Base-by-base conservation (phyloP, 2,888 invertebrate species). In the Mimachlamys varia region DNA sequence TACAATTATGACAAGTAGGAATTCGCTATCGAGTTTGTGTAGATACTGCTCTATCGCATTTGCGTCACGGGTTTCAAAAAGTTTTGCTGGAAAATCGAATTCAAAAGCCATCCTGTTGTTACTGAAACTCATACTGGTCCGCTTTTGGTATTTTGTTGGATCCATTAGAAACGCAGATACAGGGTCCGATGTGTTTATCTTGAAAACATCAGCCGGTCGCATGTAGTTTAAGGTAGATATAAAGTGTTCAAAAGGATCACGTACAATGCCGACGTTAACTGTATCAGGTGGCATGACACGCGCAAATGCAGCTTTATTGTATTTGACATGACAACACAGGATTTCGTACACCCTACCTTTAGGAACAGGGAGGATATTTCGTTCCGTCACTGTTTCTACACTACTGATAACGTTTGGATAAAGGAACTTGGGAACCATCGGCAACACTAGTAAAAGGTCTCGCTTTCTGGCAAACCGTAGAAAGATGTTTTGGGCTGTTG, bases 401-500 rank as follows among this genome's bases (percentile, higher is more conserved):
- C 38, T 12, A 58, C 91, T 91, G n/a, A 91, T 91, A 7, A 91
- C 88, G 88, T 91, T 91, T 27, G 89, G 89, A 53, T 53, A 93
- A 88, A 92, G 91, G 49, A 92, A 92, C 50, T 92, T 91, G 7
- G 92, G 91, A 49, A 91, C 91, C 44, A 55, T 87, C 1, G 93
- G 92, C 17, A 94, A 92, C 13, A 93, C 92, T 50, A 94, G 93
- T 19, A 91, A 92, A 27, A 93, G 76, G 89, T 93, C 91, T 44
- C 94, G 91, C 19, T 91, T 89, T 15, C 62, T 62, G n/a, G 93
- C 94, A 90, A 93, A 94, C 37, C 93, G 88, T 53, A 93, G 91
- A 87, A 94, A 92, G 33, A 94, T 93, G 88, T 94, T 94, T 44
- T 94, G 94, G 90, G 93, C 91, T 1, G 93, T 93, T 33, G 93